Evolutionary conservation across 1,140 invertebrate species (phyloP).

Genomic region (Cecropterus lyciades): DNA sequence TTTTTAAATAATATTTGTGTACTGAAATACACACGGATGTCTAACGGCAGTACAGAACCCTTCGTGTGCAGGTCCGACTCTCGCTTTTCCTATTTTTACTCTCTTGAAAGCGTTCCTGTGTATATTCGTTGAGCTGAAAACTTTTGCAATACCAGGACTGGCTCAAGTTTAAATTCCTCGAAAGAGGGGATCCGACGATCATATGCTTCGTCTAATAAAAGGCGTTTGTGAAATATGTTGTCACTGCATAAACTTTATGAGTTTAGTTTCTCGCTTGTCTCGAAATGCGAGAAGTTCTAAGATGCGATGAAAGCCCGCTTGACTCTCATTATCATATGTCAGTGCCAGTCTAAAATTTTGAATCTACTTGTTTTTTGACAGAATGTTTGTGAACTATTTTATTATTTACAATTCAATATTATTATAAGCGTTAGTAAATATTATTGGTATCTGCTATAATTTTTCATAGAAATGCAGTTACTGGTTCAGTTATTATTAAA

Average conservation of each 20-base stretch:
- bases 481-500: too few species aligned
- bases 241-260: slow-evolving; percentile 81
- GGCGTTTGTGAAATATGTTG: slow-evolving; percentile 78
- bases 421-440: too few species aligned
- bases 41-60: too few species aligned
- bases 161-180: slow-evolving; percentile 75
- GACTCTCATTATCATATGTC: slow-evolving; percentile 58
- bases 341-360: slow-evolving; percentile 49
- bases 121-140: slow-evolving; percentile 82
- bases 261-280: slow-evolving; percentile 69
- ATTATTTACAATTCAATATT: too few species aligned
- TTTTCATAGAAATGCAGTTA: too few species aligned
- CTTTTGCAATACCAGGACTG: slow-evolving; percentile 75
- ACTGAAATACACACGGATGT: too few species aligned
- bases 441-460: too few species aligned
- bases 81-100: slow-evolving; percentile 39
- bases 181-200: slow-evolving; percentile 70
- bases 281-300: slow-evolving; percentile 60
- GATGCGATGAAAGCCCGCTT: slow-evolving; percentile 48
- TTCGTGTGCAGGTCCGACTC: too few species aligned
- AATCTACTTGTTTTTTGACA: slow-evolving; percentile 4
- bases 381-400: neutral
- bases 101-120: slow-evolving; percentile 82
- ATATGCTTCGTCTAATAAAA: slow-evolving; percentile 78
- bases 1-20: too few species aligned